A percentile compares a stretch with the other conserved stretches of the same genome.
Conservation (phyloP, 2,888 invertebrate species). For the Hermodice carunculata region DNA sequence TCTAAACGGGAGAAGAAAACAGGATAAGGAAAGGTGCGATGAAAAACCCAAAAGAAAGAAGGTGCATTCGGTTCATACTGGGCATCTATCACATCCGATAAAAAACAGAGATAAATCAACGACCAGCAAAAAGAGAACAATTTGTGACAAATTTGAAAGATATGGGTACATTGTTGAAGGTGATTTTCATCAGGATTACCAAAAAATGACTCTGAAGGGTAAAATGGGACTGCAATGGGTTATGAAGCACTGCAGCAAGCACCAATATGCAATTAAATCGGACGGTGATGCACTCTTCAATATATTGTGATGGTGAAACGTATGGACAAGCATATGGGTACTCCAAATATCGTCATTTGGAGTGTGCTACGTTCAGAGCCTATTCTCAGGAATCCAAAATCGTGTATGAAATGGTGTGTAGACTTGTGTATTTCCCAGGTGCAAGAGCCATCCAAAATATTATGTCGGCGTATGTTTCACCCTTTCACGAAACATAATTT, state of each 20-base stretch:
- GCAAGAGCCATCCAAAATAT: conserved; percentile 51
- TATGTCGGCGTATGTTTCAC: conserved; percentile 58
- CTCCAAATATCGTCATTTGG: conserved; percentile 29
- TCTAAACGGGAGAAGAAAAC: too few relatives aligned
- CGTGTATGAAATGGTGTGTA: conserved; percentile 45
- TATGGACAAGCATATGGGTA: conserved; percentile 7
- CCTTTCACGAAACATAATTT: conserved; percentile 48
- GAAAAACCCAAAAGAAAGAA: too few relatives aligned
- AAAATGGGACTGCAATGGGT: conserved; percentile 52
- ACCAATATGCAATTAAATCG: conserved; percentile 43
- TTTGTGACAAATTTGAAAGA: conserved; percentile 36
- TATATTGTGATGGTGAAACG: conserved; percentile 35
- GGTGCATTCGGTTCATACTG: too few relatives aligned
- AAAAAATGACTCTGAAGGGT: conserved; percentile 49
- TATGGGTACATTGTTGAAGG: conserved; percentile 50
- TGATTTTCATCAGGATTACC: conserved; percentile 47
- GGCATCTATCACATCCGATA: too few relatives aligned
- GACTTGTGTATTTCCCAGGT: conserved; percentile 39
- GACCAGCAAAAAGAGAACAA: too few relatives aligned
- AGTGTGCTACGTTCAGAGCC: conserved; percentile 43
- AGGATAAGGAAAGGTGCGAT: too few relatives aligned
- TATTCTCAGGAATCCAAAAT: conserved; percentile 39
- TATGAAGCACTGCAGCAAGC: conserved; percentile 42
- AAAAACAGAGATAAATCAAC: too few relatives aligned
- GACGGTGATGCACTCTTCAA: conserved; percentile 52